phyloP scores from a whole-genome alignment of 1,140 invertebrate species.

The Xylocopa sonorina region DNA sequence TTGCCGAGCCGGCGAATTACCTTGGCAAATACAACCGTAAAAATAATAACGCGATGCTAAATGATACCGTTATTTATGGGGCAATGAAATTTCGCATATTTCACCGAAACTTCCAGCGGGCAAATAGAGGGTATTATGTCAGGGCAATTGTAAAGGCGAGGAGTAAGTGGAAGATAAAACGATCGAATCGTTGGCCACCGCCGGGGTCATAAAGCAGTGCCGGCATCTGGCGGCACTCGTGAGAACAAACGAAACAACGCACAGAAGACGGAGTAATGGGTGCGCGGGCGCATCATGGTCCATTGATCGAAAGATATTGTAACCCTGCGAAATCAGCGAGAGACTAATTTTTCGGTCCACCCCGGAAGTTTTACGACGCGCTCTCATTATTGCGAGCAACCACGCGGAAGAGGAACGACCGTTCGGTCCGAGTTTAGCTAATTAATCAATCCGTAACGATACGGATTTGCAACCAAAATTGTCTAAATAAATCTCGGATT shows the following conservation, averaged over 20 bases:
- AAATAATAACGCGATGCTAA: constrained; percentile 44
- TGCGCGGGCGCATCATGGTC: constrained; percentile 76
- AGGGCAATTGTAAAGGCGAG: constrained; percentile 15
- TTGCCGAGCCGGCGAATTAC: constrained; percentile 15
- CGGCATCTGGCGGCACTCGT: constrained; percentile 75
- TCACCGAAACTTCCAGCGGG: constrained; percentile 17
- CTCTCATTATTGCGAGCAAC: too few species aligned
- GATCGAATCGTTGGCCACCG: constrained; percentile 73
- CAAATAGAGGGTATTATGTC: constrained; percentile 47
- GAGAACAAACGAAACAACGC: constrained; percentile 74
- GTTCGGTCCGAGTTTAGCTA: background rate
- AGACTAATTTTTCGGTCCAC: constrained; percentile 40
- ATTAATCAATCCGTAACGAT: background rate
- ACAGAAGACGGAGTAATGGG: constrained; percentile 59
- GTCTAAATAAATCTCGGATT: background rate
- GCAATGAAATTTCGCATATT: constrained; percentile 32
- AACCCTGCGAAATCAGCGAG: constrained; percentile 68
- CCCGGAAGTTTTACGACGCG: background rate
- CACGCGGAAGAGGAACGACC: background rate
- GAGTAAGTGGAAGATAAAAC: constrained; percentile 69
- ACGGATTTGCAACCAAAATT: too few species aligned
- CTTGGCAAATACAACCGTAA: constrained; percentile 29
- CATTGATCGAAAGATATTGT: constrained; percentile 78
- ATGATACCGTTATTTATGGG: constrained; percentile 41
- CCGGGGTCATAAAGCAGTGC: constrained; percentile 76